Conservation (phyloP, 2,888 invertebrate species). For the Colletes collaris region DNA sequence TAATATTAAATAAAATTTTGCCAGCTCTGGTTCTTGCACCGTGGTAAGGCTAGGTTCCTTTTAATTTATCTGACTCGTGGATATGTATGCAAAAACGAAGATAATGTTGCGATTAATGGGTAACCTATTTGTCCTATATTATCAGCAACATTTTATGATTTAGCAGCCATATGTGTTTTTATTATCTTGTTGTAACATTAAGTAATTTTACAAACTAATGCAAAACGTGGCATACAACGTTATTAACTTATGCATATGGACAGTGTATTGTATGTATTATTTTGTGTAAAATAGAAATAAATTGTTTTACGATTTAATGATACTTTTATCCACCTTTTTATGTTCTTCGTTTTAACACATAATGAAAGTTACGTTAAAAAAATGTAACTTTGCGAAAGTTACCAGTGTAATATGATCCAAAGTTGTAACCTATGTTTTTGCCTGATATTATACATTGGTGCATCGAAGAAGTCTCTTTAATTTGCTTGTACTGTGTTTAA, state of each 20-base stretch:
- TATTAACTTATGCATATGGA: not conserved
- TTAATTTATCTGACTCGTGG: not conserved
- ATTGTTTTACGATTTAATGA: too few relatives aligned
- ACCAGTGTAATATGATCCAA: too few relatives aligned
- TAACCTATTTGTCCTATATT: constrained; percentile 32
- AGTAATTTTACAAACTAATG: not conserved
- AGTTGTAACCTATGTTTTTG: too few relatives aligned
- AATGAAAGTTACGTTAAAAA: too few relatives aligned
- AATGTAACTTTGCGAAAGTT: too few relatives aligned
- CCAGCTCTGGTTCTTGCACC: not conserved
- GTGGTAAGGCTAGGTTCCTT: constrained; percentile 15
- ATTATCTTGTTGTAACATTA: constrained; percentile 19
- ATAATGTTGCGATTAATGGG: constrained; percentile 18
- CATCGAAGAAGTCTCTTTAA: too few relatives aligned
- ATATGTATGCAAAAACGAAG: not conserved
- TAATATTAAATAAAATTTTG: not conserved
- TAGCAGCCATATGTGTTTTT: not conserved
- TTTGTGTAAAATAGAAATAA: too few relatives aligned
- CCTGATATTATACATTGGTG: too few relatives aligned
- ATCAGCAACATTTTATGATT: constrained; percentile 8
- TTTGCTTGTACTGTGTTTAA: too few relatives aligned
- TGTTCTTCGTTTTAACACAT: too few relatives aligned
- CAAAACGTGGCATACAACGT: not conserved
- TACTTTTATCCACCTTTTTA: too few relatives aligned
- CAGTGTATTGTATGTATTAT: too few relatives aligned